Evolutionary conservation across 2,797 vertebrate species (phyloP), one percentile per base, ranked within the genome.

Genomic region (Erpetoichthys calabaricus): DNA sequence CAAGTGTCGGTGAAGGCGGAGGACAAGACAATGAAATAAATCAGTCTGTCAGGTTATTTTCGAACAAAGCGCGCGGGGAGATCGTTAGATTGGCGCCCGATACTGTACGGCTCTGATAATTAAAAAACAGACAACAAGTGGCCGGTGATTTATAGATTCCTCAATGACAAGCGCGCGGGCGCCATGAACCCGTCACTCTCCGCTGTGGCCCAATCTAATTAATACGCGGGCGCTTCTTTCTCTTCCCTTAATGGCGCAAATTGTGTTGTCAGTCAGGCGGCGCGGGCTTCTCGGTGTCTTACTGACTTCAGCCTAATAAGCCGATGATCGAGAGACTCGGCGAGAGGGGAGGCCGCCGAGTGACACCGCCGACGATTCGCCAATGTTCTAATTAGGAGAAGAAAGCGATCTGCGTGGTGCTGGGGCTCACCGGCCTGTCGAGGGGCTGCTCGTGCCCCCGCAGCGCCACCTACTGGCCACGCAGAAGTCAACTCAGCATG

Each of bases 41-140:
- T 84, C 81, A 81, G 64, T 64, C 64, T 73, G 68, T 76, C 71
- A 77, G 66, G 66, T 73, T 72, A 69, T 69, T 65, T 56, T 44
- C 63, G 76, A 74, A 78, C 78, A 79, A 80, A 83, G 25, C 67
- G 67, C 65, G 63, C 71, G 62, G 73, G 60, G 65, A 75, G 76
- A 81, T 69, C 76, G 64, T 60, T 64, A 68, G 68, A 75, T 78
- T 73, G 69, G 69, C 67, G 57, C 59, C 59, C 58, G 71, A 78
- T 71, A 74, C 70, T 68, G 60, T 56, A 64, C 63, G 59, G 64
- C 65, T 68, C 77, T 76, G 76, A 81, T 83, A 83, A 85, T 86
- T 83, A 82, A 84, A 81, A 80, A 74, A 73, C 77, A 73, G 70
- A 74, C 80, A 75, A 80, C 70, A 68, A 64, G 71, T 82, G 25